Conservation (phyloP, 1,140 invertebrate genomes). For the Cepaea nemoralis region DNA sequence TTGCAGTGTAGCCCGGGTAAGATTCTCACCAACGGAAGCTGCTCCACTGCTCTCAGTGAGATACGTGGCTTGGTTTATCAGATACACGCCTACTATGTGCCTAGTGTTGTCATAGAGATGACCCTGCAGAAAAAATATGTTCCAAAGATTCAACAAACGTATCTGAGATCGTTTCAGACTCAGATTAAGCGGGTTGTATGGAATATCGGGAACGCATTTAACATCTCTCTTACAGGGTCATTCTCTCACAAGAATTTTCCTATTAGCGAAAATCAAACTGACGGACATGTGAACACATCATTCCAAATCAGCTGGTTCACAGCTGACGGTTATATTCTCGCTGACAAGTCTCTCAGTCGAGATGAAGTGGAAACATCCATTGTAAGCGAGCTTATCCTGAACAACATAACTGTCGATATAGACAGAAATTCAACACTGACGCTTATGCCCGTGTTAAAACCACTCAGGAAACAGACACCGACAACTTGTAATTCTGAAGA, state of each 20-base stretch:
- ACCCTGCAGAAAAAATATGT: not conserved
- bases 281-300: not conserved
- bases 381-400: not conserved
- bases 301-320: not conserved
- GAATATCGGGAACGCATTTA: not conserved
- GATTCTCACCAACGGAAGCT: not conserved
- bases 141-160: not conserved
- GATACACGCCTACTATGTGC: not conserved
- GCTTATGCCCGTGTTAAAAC: not conserved
- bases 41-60: not conserved
- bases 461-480: not conserved
- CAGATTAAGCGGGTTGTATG: not conserved
- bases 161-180: not conserved
- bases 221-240: not conserved
- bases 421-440: not conserved
- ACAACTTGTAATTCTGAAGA: not conserved
- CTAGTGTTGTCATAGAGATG: not conserved
- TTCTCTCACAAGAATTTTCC: not conserved
- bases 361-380: not conserved
- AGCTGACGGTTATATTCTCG: not conserved
- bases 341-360: not conserved
- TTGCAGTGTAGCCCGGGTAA: slow-evolving; percentile 9
- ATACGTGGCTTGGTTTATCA: slow-evolving; percentile 16
- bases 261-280: not conserved
- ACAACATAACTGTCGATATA: not conserved